Evolutionary conservation across 2,888 invertebrate genomes (phyloP).

Genomic region (Heliothis peltigera): DNA sequence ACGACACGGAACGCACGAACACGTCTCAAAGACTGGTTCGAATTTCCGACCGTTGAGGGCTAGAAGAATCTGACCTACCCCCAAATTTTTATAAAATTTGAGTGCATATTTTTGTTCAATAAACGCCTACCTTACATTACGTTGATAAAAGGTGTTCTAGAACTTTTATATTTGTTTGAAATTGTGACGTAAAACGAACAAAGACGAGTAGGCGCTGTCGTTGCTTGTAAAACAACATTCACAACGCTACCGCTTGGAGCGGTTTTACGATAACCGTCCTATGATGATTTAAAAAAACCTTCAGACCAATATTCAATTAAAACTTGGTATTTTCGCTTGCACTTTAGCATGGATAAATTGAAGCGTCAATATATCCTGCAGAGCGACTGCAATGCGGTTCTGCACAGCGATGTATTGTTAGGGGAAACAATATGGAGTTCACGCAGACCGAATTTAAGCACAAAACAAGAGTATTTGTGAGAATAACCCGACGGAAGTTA

Average conservation of each 20-base stretch:
- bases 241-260: not conserved
- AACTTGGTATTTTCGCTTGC: conserved; percentile 6
- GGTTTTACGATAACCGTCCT: not conserved
- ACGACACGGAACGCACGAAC: conserved; percentile 70
- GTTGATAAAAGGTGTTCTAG: conserved; percentile 42
- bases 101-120: conserved; percentile 4
- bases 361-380: conserved; percentile 54
- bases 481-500: not conserved
- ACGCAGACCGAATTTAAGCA: conserved; percentile 16
- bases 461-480: not conserved
- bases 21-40: conserved; percentile 79
- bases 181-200: conserved; percentile 19
- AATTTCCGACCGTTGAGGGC: conserved; percentile 39
- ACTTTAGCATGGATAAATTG: conserved; percentile 27
- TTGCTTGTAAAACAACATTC: conserved; percentile 17
- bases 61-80: conserved; percentile 67
- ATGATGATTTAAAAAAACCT: conserved; percentile 4
- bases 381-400: conserved; percentile 58
- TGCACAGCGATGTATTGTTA: conserved; percentile 36
- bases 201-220: conserved; percentile 8
- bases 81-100: conserved; percentile 41
- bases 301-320: conserved; percentile 24
- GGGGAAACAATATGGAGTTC: conserved; percentile 28
- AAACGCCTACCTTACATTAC: conserved; percentile 38
- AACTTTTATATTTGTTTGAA: conserved; percentile 29